Conservation (phyloP, 2,797 vertebrate species). For the Xyrichtys novacula region DNA sequence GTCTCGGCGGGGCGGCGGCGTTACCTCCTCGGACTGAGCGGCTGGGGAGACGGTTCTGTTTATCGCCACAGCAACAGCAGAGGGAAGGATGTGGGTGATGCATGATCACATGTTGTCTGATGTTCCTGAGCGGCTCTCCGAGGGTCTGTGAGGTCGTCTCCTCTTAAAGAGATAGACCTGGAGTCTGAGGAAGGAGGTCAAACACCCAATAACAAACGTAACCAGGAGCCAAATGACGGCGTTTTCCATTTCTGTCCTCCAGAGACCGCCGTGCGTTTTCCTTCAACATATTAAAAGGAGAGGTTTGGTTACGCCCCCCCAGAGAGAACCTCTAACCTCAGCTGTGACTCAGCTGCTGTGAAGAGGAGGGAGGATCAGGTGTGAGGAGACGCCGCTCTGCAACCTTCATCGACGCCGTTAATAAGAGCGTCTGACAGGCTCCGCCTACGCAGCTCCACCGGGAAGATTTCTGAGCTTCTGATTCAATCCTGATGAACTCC, state of each 20-base stretch:
- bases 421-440: background rate
- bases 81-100: constrained; percentile 49
- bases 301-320: background rate
- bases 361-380: background rate
- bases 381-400: background rate
- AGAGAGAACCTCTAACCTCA: background rate
- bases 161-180: background rate
- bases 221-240: background rate
- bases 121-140: background rate
- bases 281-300: background rate
- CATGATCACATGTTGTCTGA: constrained; percentile 28
- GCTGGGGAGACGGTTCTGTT: constrained; percentile 19
- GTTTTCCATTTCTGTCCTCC: background rate
- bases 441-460: background rate
- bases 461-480: background rate
- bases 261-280: background rate
- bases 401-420: background rate
- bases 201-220: no score
- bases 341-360: background rate
- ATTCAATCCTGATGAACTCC: constrained; percentile 8
- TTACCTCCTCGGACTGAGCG: background rate
- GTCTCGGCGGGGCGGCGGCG: constrained; percentile 14
- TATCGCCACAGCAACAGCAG: constrained; percentile 42
- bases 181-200: no score
- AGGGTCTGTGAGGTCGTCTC: no score